These are phyloP conservation scores for Coregonus sp. DNA, from an alignment of 2,797 vertebrate genomes.

Conservation along the genomic window DNA sequence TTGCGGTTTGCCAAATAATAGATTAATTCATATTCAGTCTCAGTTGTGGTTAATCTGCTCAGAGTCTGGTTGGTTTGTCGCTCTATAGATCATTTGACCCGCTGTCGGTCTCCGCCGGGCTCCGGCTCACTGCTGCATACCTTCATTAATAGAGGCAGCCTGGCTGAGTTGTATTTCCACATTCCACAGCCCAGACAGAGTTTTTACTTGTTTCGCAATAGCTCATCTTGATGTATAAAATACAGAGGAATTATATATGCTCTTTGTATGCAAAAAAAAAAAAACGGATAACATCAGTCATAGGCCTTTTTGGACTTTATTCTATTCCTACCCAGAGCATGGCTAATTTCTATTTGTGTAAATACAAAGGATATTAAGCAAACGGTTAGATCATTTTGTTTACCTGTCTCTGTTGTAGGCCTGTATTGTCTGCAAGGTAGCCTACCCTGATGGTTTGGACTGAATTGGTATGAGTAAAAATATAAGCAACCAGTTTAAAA, in stretches of 20 bases:
- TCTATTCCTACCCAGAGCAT: neutral
- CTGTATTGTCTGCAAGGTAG: neutral
- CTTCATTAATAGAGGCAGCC: slow-evolving; percentile 84
- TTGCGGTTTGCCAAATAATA: neutral
- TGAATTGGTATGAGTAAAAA: neutral
- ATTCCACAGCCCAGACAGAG: slow-evolving; percentile 89
- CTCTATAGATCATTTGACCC: slow-evolving; percentile 57
- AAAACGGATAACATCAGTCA: neutral
- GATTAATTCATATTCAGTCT: slow-evolving; percentile 22
- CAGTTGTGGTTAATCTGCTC: slow-evolving; percentile 41
- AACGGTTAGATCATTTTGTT: neutral
- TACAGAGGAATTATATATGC: slow-evolving; percentile 34
- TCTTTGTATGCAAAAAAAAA: slow-evolving; percentile 8
- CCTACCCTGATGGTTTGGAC: neutral
- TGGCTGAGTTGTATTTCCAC: slow-evolving; percentile 94
- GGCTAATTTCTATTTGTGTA: neutral
- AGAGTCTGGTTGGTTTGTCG: slow-evolving; percentile 49
- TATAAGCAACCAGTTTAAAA: neutral
- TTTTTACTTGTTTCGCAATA: slow-evolving; percentile 86
- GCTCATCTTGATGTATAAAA: slow-evolving; percentile 70
- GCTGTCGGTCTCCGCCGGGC: slow-evolving; percentile 68
- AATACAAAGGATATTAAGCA: neutral
- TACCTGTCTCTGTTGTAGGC: neutral
- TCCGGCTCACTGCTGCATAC: slow-evolving; percentile 69
- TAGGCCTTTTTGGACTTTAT: neutral